These are phyloP conservation scores for Eumaeus atala DNA, from an alignment of 1,140 invertebrate species.

Conservation along the genomic window DNA sequence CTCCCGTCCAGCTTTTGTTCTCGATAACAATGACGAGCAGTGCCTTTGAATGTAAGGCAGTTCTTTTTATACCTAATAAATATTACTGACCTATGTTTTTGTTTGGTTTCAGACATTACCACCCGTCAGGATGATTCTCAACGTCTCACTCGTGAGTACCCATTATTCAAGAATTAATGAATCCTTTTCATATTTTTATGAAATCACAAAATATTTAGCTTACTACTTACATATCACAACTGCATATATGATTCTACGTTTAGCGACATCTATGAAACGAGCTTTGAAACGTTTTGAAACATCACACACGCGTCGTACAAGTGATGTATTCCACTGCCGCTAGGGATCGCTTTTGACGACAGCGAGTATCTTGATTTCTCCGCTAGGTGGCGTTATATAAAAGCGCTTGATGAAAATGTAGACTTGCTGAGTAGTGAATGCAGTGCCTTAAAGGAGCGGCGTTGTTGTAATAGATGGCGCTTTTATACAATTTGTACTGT, in stretches of 20 bases:
- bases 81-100: constrained; percentile 24
- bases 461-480: no score
- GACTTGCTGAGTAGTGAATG: no score
- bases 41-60: constrained; percentile 23
- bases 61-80: constrained; percentile 20
- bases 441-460: no score
- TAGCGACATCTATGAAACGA: constrained; percentile 33
- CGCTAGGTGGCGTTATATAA: neutral
- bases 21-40: constrained; percentile 26
- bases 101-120: constrained; percentile 51
- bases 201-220: neutral
- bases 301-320: neutral
- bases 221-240: constrained; percentile 30
- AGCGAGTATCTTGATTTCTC: neutral
- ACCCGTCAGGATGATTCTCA: constrained; percentile 37
- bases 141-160: constrained; percentile 56
- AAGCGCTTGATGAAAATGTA: no score
- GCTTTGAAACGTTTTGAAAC: neutral
- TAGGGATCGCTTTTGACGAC: constrained; percentile 8
- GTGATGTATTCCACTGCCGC: neutral
- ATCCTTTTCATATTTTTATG: neutral
- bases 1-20: constrained; percentile 27
- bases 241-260: constrained; percentile 10
- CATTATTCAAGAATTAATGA: neutral
- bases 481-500: no score